These are phyloP conservation scores for Notodonta ziczac DNA, from an alignment of 2,888 invertebrate species.

Conservation along the genomic window DNA sequence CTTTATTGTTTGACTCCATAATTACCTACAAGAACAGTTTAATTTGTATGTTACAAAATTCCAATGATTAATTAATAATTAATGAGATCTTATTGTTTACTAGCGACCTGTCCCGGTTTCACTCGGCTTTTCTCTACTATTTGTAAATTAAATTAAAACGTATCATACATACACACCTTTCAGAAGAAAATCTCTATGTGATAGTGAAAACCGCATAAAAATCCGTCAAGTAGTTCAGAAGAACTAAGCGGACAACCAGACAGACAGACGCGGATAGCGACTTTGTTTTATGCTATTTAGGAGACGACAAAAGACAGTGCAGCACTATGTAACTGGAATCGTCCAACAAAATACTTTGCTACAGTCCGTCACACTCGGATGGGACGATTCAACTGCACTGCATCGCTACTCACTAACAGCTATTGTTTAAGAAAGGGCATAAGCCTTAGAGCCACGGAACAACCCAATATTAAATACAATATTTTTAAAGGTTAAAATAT, in stretches of 20 bases:
- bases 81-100: slow-evolving; percentile 63
- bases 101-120: too few relatives aligned
- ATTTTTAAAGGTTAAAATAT: background rate
- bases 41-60: slow-evolving; percentile 20
- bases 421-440: slow-evolving; percentile 20
- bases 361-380: slow-evolving; percentile 12
- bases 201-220: too few relatives aligned
- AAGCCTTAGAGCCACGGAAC: background rate
- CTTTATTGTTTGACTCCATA: slow-evolving; percentile 25
- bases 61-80: slow-evolving; percentile 48
- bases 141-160: too few relatives aligned
- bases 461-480: background rate
- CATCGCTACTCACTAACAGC: slow-evolving; percentile 24
- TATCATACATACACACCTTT: too few relatives aligned
- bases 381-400: slow-evolving; percentile 34
- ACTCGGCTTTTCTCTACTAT: too few relatives aligned
- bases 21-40: slow-evolving; percentile 31
- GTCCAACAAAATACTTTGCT: slow-evolving; percentile 19
- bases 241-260: too few relatives aligned
- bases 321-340: slow-evolving; percentile 24
- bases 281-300: too few relatives aligned
- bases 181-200: too few relatives aligned
- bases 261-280: too few relatives aligned
- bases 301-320: slow-evolving; percentile 42
- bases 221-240: too few relatives aligned